Conservation (phyloP, 2,888 invertebrate species). For the Agrochola macilenta region DNA sequence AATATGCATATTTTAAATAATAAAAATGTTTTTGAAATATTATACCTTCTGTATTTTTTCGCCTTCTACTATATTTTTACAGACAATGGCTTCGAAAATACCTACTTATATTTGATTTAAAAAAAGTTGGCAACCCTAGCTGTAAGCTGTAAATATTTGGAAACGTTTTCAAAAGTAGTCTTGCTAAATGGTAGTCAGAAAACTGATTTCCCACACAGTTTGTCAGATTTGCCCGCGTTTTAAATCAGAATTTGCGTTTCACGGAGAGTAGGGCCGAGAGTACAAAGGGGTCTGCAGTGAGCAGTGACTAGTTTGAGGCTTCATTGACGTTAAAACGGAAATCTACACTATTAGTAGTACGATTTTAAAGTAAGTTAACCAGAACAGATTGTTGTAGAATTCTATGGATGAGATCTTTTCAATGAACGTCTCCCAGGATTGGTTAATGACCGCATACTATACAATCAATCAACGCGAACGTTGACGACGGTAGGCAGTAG, state of each 20-base stretch:
- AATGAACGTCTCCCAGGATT: not conserved
- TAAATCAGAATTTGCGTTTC: not conserved
- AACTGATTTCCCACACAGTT: not conserved
- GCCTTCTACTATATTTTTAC: too few relatives aligned
- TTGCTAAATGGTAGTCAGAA: not conserved
- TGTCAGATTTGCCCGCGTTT: not conserved
- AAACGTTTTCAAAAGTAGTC: not conserved
- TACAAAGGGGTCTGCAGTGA: conserved; percentile 1
- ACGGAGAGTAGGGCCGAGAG: not conserved
- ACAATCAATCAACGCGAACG: conserved; percentile 9
- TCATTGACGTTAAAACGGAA: not conserved
- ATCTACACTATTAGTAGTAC: not conserved
- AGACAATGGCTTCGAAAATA: too few relatives aligned
- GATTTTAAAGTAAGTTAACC: not conserved
- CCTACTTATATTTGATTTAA: too few relatives aligned
- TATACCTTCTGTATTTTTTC: too few relatives aligned
- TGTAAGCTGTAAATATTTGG: not conserved
- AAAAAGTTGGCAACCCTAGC: too few relatives aligned
- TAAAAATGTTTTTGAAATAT: too few relatives aligned
- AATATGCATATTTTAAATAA: too few relatives aligned
- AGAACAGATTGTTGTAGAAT: not conserved
- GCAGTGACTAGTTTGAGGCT: not conserved
- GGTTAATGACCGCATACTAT: conserved; percentile 2
- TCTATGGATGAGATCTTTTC: not conserved
- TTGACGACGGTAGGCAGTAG: conserved; percentile 6